Base-by-base conservation (phyloP, 2,888 invertebrate species). In the Dolichopus griseipennis region DNA sequence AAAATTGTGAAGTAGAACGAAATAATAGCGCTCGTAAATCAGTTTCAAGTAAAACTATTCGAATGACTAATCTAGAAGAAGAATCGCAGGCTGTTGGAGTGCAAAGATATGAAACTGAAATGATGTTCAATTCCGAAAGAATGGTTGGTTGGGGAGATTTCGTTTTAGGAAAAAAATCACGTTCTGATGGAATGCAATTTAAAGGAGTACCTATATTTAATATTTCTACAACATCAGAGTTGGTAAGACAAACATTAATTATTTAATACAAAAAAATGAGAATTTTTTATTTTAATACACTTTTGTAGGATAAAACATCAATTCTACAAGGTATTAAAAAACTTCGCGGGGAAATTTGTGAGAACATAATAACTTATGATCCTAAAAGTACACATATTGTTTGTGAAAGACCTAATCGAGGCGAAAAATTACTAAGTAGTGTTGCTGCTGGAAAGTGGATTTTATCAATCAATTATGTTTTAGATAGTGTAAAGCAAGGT, bases 381-480 rank as follows among this genome's bases (percentile, higher is more conserved):
- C 80, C 84, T 0, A 79, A 80, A 0, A 86, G 88, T 66, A 92
- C 92, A 0, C 95, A 95, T 77, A 81, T 95, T 27, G 82, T 96
- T 41, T 90, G 92, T 73, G 84, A 88, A 64, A 87, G 87, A 75
- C 88, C 90, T 0, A 85, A 86, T 10, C 86, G 94, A 69, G 95
- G 92, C 76, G 96, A 96, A 83, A 95, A 95, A 83, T 87, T 92
- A 82, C 83, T 97, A 34, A 89, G 91, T 0, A 89, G 90, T 69
- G 87, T 97, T 70, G 95, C 96, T 0, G 86, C 91, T 0, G 96
- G 97, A 21, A 89, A 91, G 74, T 96, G 95, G 95, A 86, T 96
- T 15, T 80, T 96, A n/a, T 91, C 92, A 74, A 85, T 88, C 1
- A 86, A 87, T 0, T 97, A 93, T 75, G 81, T 95, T 1, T 85